Evolutionary conservation across 1,140 invertebrate species (phyloP), one percentile per base, ranked within the genome.

Genomic region (Araneus ventricosus): DNA sequence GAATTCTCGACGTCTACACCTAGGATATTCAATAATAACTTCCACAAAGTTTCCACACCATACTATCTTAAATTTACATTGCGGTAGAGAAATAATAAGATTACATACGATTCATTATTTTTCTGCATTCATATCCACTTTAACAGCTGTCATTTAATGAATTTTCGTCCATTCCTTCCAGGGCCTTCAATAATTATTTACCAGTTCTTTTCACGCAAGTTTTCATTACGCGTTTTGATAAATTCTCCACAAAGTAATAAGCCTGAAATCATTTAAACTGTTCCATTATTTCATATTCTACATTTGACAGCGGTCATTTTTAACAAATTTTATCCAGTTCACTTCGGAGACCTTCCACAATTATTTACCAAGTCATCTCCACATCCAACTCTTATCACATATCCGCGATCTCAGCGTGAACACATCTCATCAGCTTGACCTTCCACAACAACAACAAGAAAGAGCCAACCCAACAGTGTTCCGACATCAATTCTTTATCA

Each of bases 371-470:
- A 75, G 30, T 34, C 70, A 37, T 75, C 70, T 20, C 30, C 4
- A 20, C 70, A 37, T 75, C 20, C 70, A 37, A 37, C 30, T 75
- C 30, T 75, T 75, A 75, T 75, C 67, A 75, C 30, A 75, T 30
- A 75, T 75, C 70, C 70, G 27, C 30, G 27, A 75, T 34, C 70
- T 37, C 70, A 75, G 70, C 70, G 34, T 75, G 70, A 75, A 7
- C 63, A 14, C 34, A 20, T 75, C 70, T 75, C 70, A 75, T 75
- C 70, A 75, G 34, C 70, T 30, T 75, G 70, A 34, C 30, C 30
- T 37, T 30, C 27, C 63, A 27, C 30, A 70, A 34, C 14, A n/a
- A 27, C 24, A 27, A 24, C 24, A 22, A 63, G 24, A 22, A n/a
- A 22, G 30, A 30, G 6, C n/a, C 34, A 17, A 8, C 6, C 24